phyloP scores from a whole-genome alignment of 2,797 vertebrate genomes.

The Ctenopoma multispine region DNA sequence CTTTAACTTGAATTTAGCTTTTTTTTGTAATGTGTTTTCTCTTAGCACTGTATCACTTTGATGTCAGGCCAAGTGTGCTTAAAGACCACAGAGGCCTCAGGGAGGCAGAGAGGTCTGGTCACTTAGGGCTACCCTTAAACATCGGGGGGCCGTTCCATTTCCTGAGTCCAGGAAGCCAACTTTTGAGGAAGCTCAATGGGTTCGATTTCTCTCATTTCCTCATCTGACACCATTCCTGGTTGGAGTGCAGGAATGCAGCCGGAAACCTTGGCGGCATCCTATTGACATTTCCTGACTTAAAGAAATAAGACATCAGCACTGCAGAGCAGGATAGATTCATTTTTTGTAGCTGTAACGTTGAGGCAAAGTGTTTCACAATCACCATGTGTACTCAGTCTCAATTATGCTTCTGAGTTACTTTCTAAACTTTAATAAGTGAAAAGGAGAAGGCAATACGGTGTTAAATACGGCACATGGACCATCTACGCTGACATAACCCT shows the following conservation, averaged over 20 bases:
- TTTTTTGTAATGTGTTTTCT: conserved; percentile 69
- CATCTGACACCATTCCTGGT: conserved; percentile 69
- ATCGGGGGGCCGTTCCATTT: conserved; percentile 74
- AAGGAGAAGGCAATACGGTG: conserved; percentile 71
- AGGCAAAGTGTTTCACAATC: conserved; percentile 59
- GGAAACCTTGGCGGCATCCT: conserved; percentile 59
- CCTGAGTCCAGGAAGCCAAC: conserved; percentile 74
- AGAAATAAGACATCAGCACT: conserved; percentile 50
- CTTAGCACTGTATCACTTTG: conserved; percentile 63
- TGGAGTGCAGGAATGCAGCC: conserved; percentile 77
- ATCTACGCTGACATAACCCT: conserved; percentile 82
- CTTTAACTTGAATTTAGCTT: neutral
- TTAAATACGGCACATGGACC: conserved; percentile 74
- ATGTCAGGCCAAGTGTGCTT: conserved; percentile 49
- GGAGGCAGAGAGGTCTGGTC: conserved; percentile 57
- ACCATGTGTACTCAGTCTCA: conserved; percentile 59
- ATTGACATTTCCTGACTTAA: conserved; percentile 58
- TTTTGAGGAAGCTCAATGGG: conserved; percentile 71
- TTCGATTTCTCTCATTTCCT: conserved; percentile 83
- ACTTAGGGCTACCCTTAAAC: conserved; percentile 61
- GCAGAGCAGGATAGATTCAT: conserved; percentile 18
- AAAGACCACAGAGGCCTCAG: conserved; percentile 52
- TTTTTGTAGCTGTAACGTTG: conserved; percentile 12
- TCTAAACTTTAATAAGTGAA: conserved; percentile 78
- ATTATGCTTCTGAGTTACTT: conserved; percentile 75